Conservation (phyloP, 2,113 vertebrate genomes). For the Paralichthys olivaceus region DNA sequence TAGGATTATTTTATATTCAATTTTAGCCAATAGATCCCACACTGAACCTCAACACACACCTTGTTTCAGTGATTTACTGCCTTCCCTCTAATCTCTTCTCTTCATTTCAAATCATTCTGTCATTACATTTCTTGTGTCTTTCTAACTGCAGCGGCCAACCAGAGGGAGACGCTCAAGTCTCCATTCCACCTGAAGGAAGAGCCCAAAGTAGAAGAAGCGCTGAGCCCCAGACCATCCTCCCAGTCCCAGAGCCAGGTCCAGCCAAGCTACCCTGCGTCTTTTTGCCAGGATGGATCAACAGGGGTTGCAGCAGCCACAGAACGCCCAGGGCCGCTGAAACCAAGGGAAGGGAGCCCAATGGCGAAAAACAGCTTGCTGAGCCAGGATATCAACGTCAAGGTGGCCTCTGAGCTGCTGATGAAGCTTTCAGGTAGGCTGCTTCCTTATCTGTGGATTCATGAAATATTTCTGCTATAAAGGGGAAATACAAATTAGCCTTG, state of each 20-base stretch:
- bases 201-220: slow-evolving; percentile 87
- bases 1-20: too few species aligned
- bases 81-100: background rate
- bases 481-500: slow-evolving; percentile 11
- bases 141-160: slow-evolving; percentile 91
- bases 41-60: too few species aligned
- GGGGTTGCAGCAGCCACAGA: slow-evolving; percentile 54
- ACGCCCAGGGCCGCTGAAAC: slow-evolving; percentile 75
- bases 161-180: slow-evolving; percentile 94
- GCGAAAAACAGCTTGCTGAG: slow-evolving; percentile 86
- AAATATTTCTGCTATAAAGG: background rate
- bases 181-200: slow-evolving; percentile 95
- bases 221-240: slow-evolving; percentile 80
- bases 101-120: slow-evolving; percentile 1
- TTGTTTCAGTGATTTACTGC: background rate
- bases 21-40: too few species aligned
- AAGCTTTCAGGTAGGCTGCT: slow-evolving; percentile 92
- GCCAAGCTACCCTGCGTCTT: slow-evolving; percentile 80
- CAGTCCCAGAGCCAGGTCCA: slow-evolving; percentile 71
- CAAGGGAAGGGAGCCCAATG: slow-evolving; percentile 84
- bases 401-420: slow-evolving; percentile 97
- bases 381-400: slow-evolving; percentile 94
- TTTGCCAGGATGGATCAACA: slow-evolving; percentile 85
- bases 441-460: slow-evolving; percentile 2
- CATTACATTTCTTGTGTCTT: slow-evolving; percentile 6